Base-by-base conservation (phyloP, 2,113 vertebrate genomes). In the Passer montanus region DNA sequence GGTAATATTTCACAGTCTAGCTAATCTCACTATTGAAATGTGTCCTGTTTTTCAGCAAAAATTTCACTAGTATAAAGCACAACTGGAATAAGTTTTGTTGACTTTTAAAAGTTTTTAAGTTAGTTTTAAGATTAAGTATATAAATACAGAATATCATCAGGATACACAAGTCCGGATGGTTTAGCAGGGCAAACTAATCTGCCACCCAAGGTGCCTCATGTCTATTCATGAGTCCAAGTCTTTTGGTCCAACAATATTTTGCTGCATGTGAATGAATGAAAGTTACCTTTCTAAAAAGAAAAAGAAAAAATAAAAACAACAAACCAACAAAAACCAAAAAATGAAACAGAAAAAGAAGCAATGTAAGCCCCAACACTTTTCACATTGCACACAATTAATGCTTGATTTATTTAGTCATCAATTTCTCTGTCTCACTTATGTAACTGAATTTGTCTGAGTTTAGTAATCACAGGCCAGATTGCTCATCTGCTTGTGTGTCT, bases 1-100 rank as follows among this genome's bases (percentile, higher is more conserved):
- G 94, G 72, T 70, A 91, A 96, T 96, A 95, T 92, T 97, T 96
- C 96, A 96, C 92, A 94, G 92, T 93, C 88, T 93, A 74, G 93
- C 94, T 95, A 86, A 95, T 94, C 94, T 89, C 16, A 11, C 88
- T 68, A 60, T 60, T 88, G 79, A 96, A 75, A 83, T 74, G 79
- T 72, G 79, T 75, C 88, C 82, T 70, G 64, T 21, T 96, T 93
- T 90, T 53, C 93, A 93, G 90, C 35, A 94, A 88, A 94, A 88
- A 83, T 1, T 50, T 92, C 93, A 77, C 68, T 49, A 49, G 35
- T 43, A 12, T 35, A 87, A 82, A 91, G 66, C 59, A 91, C 59
- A 78, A 77, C 12, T 64, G 53, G 50, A 67, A 62, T 28, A 2
- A 33, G 53, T 90, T 93, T 76, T 93, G 87, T 89, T 88, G 87